These are phyloP conservation scores for Podiceps cristatus DNA, from an alignment of 2,113 vertebrate genomes.

Conservation along the genomic window DNA sequence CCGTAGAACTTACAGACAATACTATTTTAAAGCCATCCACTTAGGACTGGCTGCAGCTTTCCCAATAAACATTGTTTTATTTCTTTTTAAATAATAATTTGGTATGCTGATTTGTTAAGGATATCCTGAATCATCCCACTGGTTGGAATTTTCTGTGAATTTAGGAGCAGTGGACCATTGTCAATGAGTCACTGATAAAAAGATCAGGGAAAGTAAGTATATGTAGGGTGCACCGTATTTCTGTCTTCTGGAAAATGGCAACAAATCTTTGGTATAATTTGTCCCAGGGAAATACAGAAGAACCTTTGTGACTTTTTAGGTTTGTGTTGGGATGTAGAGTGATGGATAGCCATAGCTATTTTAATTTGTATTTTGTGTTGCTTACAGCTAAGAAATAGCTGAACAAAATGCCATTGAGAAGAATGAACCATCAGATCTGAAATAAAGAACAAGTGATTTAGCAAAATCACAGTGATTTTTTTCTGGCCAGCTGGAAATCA, in stretches of 20 bases:
- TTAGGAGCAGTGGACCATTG: background rate
- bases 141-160: background rate
- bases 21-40: background rate
- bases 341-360: background rate
- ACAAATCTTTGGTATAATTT: background rate
- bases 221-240: background rate
- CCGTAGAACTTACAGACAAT: background rate
- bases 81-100: background rate
- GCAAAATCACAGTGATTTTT: background rate
- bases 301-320: background rate
- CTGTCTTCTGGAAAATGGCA: background rate
- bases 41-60: background rate
- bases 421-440: background rate
- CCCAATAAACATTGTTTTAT: rapidly evolving
- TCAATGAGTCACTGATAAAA: background rate
- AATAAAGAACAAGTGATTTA: background rate
- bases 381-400: background rate
- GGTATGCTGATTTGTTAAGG: background rate
- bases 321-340: background rate
- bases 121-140: background rate
- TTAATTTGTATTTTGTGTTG: background rate
- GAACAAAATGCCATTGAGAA: background rate
- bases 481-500: background rate
- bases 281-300: background rate
- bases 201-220: background rate